Evolutionary conservation across 2,113 vertebrate species (phyloP).

Genomic region (Nibea albiflora): DNA sequence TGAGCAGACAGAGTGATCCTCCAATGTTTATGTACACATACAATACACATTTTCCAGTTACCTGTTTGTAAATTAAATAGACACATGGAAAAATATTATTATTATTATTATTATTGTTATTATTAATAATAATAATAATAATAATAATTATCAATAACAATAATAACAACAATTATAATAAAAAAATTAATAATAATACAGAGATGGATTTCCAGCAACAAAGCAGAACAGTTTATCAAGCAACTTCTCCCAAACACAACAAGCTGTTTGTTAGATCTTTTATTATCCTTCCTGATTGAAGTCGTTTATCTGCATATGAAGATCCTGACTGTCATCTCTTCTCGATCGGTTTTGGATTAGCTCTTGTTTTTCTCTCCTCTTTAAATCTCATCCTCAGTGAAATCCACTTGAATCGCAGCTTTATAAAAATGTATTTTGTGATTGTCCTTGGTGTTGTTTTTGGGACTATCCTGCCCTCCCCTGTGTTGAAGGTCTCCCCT

Average conservation of each 20-base stretch:
- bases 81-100: not conserved
- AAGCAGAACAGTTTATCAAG: not conserved
- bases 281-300: slow-evolving; percentile 61
- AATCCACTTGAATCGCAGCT: slow-evolving; percentile 50
- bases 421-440: slow-evolving; percentile 4
- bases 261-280: slow-evolving; percentile 39
- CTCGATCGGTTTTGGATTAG: slow-evolving; percentile 54
- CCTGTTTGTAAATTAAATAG: not conserved
- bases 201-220: not conserved
- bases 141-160: too few species aligned
- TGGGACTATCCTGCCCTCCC: too few species aligned
- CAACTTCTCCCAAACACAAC: not conserved
- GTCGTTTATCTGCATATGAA: slow-evolving; percentile 20
- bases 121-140: too few species aligned
- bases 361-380: slow-evolving; percentile 42
- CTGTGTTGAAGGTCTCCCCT: not conserved
- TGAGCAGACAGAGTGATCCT: not conserved
- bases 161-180: too few species aligned
- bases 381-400: slow-evolving; percentile 33
- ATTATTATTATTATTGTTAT: too few species aligned
- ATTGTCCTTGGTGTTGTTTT: not conserved
- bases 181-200: too few species aligned
- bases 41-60: not conserved
- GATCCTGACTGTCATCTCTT: slow-evolving; percentile 20
- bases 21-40: not conserved